Evolutionary conservation across 92 coral and sea anemone species (phyloP), one percentile per base, ranked within the genome.

Genomic region (Parazoanthus atlanticus): DNA sequence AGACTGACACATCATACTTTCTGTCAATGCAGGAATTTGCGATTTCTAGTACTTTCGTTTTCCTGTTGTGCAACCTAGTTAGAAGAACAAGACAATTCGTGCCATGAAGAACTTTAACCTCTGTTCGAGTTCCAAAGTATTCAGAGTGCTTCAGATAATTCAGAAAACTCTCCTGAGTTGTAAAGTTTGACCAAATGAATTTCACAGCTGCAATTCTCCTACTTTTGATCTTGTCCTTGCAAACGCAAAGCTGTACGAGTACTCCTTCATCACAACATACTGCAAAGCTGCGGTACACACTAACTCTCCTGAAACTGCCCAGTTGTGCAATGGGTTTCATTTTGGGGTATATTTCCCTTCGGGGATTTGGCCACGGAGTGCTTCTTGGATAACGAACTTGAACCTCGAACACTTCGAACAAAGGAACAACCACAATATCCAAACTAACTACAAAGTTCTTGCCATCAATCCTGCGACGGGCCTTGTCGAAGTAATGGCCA

Each of bases 201-300:
- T 86, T 85, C 85, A 75, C 13, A 78, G 84, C 79, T 79, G 85
- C 38, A 73, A 79, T 46, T 47, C 77, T 71, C 58, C 32, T 54
- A n/a, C 82, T 72, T 86, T 26, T 73, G 36, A 88, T 85, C 8
- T 70, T 86, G 47, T 65, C 72, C 56, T 88, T 88, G 70, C 99
- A 96, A 26, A 95, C 96, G 70, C 99, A 96, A 5, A 89, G 76
- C 21, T 96, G 93, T 41, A 95, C 69, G 38, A 85, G 82, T 28
- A 96, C 99, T 21, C 89, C 76, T 28, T 89, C 78, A 84, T 96
- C 99, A n/a, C 93, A 91, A 43, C 99, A 96, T 74, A 79, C 85
- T 43, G 91, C 94, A 86, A 88, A 96, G 36, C 92, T 90, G 25
- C 95, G 90, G 82, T 94, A 96, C 47, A 96, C 94, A 78, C 98